phyloP scores from a whole-genome alignment of 2,888 invertebrate species.

The Pristionchus entomophagus region DNA sequence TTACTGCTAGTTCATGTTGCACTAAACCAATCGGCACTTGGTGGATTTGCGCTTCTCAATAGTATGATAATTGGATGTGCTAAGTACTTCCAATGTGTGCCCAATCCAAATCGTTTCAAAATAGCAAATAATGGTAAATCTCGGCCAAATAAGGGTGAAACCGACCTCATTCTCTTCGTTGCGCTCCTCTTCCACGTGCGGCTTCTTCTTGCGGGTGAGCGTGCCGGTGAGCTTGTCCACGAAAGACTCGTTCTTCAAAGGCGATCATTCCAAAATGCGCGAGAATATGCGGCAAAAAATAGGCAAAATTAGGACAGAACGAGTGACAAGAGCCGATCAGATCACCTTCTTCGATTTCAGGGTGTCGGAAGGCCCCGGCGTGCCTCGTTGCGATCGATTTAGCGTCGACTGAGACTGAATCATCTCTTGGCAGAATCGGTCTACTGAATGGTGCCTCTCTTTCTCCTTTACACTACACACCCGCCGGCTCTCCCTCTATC shows the following conservation, averaged over 20 bases:
- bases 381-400: slow-evolving; percentile 22
- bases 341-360: slow-evolving; percentile 48
- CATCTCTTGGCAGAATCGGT: slow-evolving; percentile 43
- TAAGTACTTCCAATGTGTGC: no score
- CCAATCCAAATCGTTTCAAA: no score
- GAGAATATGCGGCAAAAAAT: not conserved
- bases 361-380: slow-evolving; percentile 48
- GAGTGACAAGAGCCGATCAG: not conserved
- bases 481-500: not conserved
- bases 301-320: not conserved
- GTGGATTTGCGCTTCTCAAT: no score
- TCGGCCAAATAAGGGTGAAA: not conserved
- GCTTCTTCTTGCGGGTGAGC: slow-evolving; percentile 69
- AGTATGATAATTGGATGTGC: no score
- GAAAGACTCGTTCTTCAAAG: slow-evolving; percentile 59
- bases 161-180: slow-evolving; percentile 47
- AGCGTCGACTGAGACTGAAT: slow-evolving; percentile 39
- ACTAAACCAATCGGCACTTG: no score
- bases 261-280: not conserved
- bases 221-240: slow-evolving; percentile 72
- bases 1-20: no score
- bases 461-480: slow-evolving; percentile 32
- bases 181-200: slow-evolving; percentile 50
- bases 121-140: no score
- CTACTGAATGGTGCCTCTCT: slow-evolving; percentile 22